Evolutionary conservation across 2,797 vertebrate genomes (phyloP).

Genomic region (Phoebastria nigripes): DNA sequence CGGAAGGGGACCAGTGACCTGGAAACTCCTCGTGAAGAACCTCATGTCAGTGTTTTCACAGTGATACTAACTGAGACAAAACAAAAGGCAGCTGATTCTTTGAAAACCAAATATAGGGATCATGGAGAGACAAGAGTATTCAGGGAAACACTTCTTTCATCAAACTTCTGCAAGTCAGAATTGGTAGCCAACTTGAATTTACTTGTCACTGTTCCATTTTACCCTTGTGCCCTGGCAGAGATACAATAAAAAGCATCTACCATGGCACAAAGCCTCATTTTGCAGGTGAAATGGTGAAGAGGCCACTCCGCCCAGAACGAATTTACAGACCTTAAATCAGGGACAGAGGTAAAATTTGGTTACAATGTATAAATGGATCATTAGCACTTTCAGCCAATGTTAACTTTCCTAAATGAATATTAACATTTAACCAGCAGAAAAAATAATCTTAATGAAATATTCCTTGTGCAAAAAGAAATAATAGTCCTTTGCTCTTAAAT

Average conservation of each 20-base stretch:
- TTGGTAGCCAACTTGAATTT: neutral
- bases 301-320: neutral
- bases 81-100: neutral
- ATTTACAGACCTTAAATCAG: neutral
- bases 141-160: neutral
- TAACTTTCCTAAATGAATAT: neutral
- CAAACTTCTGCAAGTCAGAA: neutral
- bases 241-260: neutral
- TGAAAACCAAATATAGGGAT: neutral
- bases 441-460: neutral
- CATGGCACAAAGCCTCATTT: neutral
- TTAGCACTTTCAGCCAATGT: neutral
- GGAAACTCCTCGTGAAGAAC: conserved; percentile 9
- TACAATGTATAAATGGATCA: neutral
- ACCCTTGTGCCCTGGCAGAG: neutral
- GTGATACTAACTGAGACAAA: neutral
- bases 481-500: neutral
- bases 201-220: neutral
- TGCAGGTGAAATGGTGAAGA: neutral
- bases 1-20: conserved; percentile 10
- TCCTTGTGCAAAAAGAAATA: neutral
- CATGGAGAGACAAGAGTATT: neutral
- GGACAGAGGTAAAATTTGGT: neutral
- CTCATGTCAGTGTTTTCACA: conserved; percentile 2
- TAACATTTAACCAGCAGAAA: neutral